phyloP scores from a whole-genome alignment of 2,797 vertebrate species.

The Xerus rutilus region DNA sequence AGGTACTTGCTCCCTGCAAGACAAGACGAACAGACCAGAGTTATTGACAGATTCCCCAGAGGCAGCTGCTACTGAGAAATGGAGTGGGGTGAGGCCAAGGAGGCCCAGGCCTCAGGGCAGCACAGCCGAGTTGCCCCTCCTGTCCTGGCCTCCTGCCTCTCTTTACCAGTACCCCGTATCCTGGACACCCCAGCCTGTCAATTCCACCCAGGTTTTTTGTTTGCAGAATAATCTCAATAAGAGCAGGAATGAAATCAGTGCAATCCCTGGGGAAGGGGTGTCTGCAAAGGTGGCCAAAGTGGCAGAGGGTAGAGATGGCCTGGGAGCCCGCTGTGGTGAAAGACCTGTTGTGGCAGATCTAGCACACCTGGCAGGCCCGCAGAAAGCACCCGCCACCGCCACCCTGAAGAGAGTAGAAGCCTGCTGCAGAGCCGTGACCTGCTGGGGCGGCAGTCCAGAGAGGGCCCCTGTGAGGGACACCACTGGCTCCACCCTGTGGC shows the following conservation, averaged over 20 bases:
- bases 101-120: too few relatives aligned
- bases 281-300: background rate
- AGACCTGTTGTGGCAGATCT: background rate
- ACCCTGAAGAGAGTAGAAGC: background rate
- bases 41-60: background rate
- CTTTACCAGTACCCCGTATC: background rate
- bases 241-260: background rate
- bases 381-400: background rate
- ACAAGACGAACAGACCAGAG: background rate
- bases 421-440: too few relatives aligned
- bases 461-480: background rate
- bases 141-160: background rate
- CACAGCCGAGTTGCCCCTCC: too few relatives aligned
- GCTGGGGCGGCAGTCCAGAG: background rate
- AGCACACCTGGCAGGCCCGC: too few relatives aligned
- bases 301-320: background rate
- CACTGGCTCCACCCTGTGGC: rapidly evolving
- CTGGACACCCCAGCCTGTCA: too few relatives aligned
- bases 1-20: background rate
- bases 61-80: background rate
- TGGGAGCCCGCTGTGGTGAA: background rate
- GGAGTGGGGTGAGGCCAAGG: rapidly evolving
- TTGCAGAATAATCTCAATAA: background rate
- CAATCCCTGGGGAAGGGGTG: background rate
- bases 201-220: background rate